These are phyloP conservation scores for Struthidea cinerea DNA, from an alignment of 2,113 vertebrate species.

Conservation along the genomic window DNA sequence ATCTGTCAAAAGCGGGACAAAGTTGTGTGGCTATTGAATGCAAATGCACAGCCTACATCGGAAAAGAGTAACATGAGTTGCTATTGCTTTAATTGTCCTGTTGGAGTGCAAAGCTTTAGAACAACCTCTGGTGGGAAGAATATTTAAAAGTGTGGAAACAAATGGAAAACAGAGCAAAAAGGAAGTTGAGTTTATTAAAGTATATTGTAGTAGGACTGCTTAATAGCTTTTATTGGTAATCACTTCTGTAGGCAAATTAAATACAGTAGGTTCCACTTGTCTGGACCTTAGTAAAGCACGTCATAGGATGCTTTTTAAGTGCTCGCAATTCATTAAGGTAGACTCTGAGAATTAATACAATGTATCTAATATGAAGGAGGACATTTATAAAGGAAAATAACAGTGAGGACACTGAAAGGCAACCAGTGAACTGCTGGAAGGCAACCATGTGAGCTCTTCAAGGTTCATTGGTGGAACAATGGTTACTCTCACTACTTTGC, in stretches of 20 bases:
- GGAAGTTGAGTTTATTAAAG: background rate
- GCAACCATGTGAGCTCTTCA: background rate
- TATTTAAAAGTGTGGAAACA: background rate
- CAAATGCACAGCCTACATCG: background rate
- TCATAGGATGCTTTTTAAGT: background rate
- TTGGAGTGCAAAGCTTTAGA: background rate
- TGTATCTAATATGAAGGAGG: background rate
- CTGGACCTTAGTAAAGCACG: background rate
- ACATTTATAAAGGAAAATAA: background rate
- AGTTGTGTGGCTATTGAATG: background rate
- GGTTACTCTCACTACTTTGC: background rate
- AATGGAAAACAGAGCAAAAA: background rate
- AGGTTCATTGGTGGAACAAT: background rate
- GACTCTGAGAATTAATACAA: background rate
- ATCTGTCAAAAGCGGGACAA: background rate
- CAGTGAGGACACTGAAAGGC: background rate
- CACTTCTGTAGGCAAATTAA: background rate
- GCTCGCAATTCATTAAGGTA: background rate
- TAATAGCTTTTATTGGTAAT: background rate
- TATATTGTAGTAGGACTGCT: background rate
- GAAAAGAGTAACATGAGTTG: background rate
- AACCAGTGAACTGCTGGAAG: background rate
- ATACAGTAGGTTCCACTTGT: background rate
- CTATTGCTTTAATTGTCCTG: background rate
- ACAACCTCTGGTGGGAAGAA: background rate